phyloP scores from a whole-genome alignment of 2,888 invertebrate species.

The Andrena bucephala region DNA sequence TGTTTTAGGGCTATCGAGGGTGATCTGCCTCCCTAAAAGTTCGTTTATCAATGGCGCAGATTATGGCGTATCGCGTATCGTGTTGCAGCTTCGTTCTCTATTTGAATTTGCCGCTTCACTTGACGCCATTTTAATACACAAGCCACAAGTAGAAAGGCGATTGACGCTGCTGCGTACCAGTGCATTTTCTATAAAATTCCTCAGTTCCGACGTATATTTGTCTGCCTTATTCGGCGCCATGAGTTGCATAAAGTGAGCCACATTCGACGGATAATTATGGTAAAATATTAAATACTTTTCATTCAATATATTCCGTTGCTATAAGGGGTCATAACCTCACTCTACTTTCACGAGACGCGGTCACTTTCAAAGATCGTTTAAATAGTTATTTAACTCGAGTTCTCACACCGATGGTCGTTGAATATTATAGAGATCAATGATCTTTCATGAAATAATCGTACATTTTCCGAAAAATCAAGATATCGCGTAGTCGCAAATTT shows the following conservation, averaged over 20 bases:
- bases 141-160: slow-evolving; percentile 24
- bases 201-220: not conserved
- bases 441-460: not conserved
- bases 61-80: not conserved
- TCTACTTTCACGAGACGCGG: not conserved
- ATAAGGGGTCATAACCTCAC: slow-evolving; percentile 48
- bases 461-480: not conserved
- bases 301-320: not conserved
- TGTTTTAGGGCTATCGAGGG: too few relatives aligned
- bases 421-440: not conserved
- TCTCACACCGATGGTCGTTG: not conserved
- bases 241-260: not conserved
- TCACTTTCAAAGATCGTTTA: not conserved
- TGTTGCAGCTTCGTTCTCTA: not conserved
- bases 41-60: not conserved
- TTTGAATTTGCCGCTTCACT: slow-evolving; percentile 30
- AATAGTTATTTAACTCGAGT: not conserved
- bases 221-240: not conserved
- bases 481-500: not conserved
- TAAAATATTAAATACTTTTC: slow-evolving; percentile 8
- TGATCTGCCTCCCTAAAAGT: too few relatives aligned
- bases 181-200: not conserved
- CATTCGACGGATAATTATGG: slow-evolving; percentile 14
- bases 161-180: not conserved
- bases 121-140: slow-evolving; percentile 42